Base-by-base conservation (phyloP, 2,797 vertebrate species). In the Sebastes matsubarae region DNA sequence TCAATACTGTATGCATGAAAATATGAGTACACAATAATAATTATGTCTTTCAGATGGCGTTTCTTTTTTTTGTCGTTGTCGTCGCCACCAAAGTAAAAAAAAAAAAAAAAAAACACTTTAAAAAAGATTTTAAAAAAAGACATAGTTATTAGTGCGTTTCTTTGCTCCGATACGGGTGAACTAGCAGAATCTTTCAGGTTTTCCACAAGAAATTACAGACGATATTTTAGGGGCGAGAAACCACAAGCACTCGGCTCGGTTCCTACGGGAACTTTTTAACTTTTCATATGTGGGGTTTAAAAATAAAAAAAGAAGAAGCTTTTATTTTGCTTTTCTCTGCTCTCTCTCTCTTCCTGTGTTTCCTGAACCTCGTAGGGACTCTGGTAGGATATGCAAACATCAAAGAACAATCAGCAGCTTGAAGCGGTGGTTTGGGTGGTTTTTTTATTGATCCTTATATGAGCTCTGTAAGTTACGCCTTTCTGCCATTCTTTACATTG, bases 101-200 rank as follows among this genome's bases (percentile, higher is more conserved):
- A 63, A 30, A 32, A 20, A 12, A 4, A 77, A 71, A 54, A 54
- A 67, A 60, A 20, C 20, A 63, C 30, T 63, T 63, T 65, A 61
- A 18, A 36, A 38, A 38, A 77, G 1, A 30, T 36, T 34, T 38
- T 34, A 59, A 24, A 24, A 67, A 27, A 55, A 75, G 77, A 81
- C 76, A 24, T 74, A 69, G 83, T 83, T 84, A 71, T 86, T 73
- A 74, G 72, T 68, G 82, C 69, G 29, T 85, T 75, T 84, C 50
- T 89, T 59, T 84, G 68, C 85, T 92, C 72, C 32, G 13, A 90
- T 92, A 94, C 92, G 92, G 92, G 92, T 93, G 72, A 91, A 90
- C 69, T 77, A 81, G 79, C 61, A 50, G 12, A 77, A 72, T 76
- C 75, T 13, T 91, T 93, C 91, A 91, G 91, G 91, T 87, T 86